phyloP scores from a whole-genome alignment of 1,140 invertebrate genomes.

The Sitophilus oryzae region DNA sequence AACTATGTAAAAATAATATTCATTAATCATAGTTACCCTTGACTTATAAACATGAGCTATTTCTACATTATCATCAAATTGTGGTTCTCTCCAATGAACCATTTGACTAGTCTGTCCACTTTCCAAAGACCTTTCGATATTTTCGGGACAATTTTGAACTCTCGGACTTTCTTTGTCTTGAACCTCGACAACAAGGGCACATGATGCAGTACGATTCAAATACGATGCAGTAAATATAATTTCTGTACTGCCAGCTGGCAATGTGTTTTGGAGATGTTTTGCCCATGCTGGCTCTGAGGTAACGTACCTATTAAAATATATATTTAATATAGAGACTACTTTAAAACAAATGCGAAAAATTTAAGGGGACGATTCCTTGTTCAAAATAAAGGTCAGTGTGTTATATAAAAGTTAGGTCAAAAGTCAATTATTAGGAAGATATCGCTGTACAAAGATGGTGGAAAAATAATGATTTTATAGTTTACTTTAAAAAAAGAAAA shows the following conservation, averaged over 20 bases:
- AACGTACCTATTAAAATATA: conserved; percentile 49
- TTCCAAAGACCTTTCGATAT: conserved; percentile 54
- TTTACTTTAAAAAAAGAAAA: too few relatives aligned
- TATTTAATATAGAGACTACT: conserved; percentile 1
- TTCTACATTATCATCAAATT: conserved; percentile 58
- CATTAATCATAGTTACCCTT: conserved; percentile 47
- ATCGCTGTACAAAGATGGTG: too few relatives aligned
- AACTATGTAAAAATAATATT: too few relatives aligned
- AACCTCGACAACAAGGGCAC: conserved; percentile 57
- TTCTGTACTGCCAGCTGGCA: conserved; percentile 53
- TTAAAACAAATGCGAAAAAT: too few relatives aligned
- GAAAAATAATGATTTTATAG: too few relatives aligned
- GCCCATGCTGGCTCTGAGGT: conserved; percentile 58
- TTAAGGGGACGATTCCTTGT: too few relatives aligned
- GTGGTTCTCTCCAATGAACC: conserved; percentile 63
- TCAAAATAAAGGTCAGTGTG: too few relatives aligned
- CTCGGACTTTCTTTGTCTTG: conserved; percentile 54
- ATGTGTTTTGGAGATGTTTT: conserved; percentile 55
- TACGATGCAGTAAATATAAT: conserved; percentile 56
- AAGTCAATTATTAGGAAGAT: too few relatives aligned
- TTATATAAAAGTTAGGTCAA: too few relatives aligned
- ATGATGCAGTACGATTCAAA: conserved; percentile 51
- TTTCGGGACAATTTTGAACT: conserved; percentile 56
- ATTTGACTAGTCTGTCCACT: conserved; percentile 50
- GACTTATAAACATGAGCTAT: conserved; percentile 57